Evolutionary conservation across 1,140 invertebrate genomes (phyloP).

Genomic region (Drosophila mayri): DNA sequence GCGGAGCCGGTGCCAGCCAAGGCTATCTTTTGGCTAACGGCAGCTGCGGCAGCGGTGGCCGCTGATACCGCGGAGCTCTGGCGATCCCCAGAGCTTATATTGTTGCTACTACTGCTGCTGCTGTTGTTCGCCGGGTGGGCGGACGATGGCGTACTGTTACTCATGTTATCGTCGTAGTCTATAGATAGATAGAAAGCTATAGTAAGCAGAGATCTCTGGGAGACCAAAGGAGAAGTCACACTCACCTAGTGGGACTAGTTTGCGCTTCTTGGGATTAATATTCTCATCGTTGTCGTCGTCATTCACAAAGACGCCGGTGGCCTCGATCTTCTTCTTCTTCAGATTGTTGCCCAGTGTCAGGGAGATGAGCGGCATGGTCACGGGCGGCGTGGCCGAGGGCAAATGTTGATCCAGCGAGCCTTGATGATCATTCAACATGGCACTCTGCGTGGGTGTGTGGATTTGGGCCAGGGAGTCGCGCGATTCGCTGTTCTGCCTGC

Average conservation of each 20-base stretch:
- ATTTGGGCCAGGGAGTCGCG: conserved; percentile 68
- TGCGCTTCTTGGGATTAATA: conserved; percentile 90
- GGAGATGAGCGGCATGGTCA: conserved; percentile 76
- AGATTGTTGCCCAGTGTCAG: conserved; percentile 76
- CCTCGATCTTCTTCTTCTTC: conserved; percentile 92
- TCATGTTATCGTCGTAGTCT: conserved; percentile 88
- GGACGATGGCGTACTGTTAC: conserved; percentile 64
- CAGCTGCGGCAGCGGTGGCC: conserved; percentile 73
- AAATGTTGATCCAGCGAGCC: neutral
- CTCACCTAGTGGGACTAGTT: conserved; percentile 92
- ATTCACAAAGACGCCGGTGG: conserved; percentile 96
- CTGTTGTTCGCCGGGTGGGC: conserved; percentile 5
- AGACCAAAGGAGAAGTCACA: neutral
- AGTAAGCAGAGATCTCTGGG: neutral
- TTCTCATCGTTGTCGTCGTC: conserved; percentile 93
- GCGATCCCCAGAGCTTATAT: conserved; percentile 52
- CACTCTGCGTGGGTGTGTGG: conserved; percentile 61
- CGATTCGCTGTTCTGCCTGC: conserved; percentile 79
- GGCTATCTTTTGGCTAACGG: conserved; percentile 74
- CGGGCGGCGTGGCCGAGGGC: conserved; percentile 66
- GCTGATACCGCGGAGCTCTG: conserved; percentile 74
- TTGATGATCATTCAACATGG: conserved; percentile 40
- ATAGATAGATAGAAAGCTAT: neutral
- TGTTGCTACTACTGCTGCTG: conserved; percentile 2
- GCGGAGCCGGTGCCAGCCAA: conserved; percentile 38